Evolutionary conservation across 2,888 invertebrate species (phyloP).

Genomic region (Coelopa pilipes): DNA sequence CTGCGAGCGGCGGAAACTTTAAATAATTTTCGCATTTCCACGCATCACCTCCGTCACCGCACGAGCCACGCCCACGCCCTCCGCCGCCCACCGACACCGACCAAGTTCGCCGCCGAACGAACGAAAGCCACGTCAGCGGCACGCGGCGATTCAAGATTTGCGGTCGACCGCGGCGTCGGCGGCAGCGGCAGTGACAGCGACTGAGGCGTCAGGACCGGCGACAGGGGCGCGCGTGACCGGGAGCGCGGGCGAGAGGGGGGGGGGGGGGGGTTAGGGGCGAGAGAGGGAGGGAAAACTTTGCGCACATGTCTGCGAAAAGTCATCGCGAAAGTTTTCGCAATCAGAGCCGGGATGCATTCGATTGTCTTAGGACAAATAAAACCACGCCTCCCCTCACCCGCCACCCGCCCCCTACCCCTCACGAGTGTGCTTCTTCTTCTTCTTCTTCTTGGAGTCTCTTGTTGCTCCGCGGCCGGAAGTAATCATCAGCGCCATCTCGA

Average conservation of each 20-base stretch:
- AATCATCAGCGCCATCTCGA: background rate
- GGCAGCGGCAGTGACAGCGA: background rate
- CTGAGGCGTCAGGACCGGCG: background rate
- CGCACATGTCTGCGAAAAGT: background rate
- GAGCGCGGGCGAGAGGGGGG: background rate
- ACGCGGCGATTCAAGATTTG: too few relatives aligned
- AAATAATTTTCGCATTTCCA: too few relatives aligned
- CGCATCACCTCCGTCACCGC: too few relatives aligned
- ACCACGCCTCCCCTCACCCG: background rate
- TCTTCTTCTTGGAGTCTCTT: background rate
- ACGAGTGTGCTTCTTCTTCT: background rate
- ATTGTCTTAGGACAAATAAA: conserved; percentile 18
- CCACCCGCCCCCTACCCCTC: background rate
- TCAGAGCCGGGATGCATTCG: conserved; percentile 13
- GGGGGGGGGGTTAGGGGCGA: background rate
- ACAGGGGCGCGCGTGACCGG: background rate
- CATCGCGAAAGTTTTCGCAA: conserved; percentile 17
- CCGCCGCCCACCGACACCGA: too few relatives aligned
- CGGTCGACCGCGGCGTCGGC: too few relatives aligned
- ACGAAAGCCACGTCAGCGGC: too few relatives aligned
- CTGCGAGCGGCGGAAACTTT: too few relatives aligned
- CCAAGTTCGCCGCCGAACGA: too few relatives aligned
- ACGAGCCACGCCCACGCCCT: too few relatives aligned
- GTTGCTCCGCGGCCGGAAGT: background rate
- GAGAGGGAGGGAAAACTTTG: background rate